Evolutionary conservation across 2,888 invertebrate species (phyloP).

Genomic region (Hypomecis atomaria): DNA sequence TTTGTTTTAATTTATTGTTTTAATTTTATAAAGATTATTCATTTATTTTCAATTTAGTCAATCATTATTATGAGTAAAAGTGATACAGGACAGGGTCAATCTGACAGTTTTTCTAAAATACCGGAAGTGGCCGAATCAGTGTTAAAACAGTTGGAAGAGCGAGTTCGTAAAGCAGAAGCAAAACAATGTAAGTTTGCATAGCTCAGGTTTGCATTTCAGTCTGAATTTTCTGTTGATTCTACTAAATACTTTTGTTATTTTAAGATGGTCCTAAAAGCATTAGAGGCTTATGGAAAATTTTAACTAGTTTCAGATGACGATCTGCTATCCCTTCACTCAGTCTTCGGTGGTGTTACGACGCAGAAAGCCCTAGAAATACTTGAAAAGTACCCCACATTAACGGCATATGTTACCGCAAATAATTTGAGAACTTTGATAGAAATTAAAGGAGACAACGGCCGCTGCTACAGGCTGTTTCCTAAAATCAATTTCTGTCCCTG

Average conservation of each 20-base stretch:
- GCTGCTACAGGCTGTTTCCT: conserved; percentile 86
- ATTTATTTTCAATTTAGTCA: background rate
- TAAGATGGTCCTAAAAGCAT: background rate
- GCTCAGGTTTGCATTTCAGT: too few relatives aligned
- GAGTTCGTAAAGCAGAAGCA: conserved; percentile 42
- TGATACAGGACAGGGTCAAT: background rate
- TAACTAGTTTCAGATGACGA: conserved; percentile 83
- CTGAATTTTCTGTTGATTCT: background rate
- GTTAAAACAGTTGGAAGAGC: conserved; percentile 54
- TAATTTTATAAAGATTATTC: too few relatives aligned
- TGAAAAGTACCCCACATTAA: conserved; percentile 82
- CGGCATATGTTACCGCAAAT: conserved; percentile 74
- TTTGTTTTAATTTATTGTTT: background rate
- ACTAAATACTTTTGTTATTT: background rate
- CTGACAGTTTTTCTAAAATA: conserved; percentile 45
- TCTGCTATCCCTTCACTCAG: conserved; percentile 81
- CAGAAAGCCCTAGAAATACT: conserved; percentile 86
- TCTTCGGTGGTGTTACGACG: conserved; percentile 83
- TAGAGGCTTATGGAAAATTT: background rate
- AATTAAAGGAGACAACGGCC: conserved; percentile 81
- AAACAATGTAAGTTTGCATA: conserved; percentile 47
- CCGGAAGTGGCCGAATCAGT: conserved; percentile 52
- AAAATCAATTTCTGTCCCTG: conserved; percentile 88
- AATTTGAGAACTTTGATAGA: conserved; percentile 81
- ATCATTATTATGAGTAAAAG: conserved; percentile 44